A percentile compares a stretch with the other conserved stretches of the same genome.
phyloP scores from a whole-genome alignment of 2,888 invertebrate genomes.

The Augochlorella aurata region DNA sequence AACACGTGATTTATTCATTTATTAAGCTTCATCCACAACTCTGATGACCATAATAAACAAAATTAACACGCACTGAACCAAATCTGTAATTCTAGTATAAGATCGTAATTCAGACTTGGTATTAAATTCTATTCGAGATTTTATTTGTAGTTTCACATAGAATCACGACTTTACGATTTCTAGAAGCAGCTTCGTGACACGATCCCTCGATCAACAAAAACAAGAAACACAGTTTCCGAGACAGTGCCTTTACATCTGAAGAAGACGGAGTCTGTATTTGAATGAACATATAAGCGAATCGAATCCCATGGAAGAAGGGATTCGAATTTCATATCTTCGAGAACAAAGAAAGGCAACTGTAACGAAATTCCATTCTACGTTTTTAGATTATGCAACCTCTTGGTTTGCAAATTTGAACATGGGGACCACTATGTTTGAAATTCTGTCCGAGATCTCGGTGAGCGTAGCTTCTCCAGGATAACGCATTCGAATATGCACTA shows the following conservation, averaged over 20 bases:
- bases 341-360: background rate
- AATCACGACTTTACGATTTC: background rate
- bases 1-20: too few species aligned
- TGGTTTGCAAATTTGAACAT: background rate
- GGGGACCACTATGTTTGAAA: background rate
- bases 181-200: background rate
- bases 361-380: background rate
- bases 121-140: background rate
- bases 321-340: constrained; percentile 1
- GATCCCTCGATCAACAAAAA: background rate
- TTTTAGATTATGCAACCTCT: background rate
- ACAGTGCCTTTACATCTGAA: background rate
- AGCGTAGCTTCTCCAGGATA: background rate
- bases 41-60: too few species aligned
- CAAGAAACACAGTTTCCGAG: background rate
- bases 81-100: too few species aligned
- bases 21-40: too few species aligned
- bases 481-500: background rate
- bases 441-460: background rate
- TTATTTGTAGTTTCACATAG: background rate
- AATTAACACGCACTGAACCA: too few species aligned
- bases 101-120: too few species aligned
- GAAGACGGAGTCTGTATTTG: background rate
- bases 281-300: background rate
- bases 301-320: background rate